Evolutionary conservation across 2,888 invertebrate species (phyloP), one percentile per base, ranked within the genome.

Genomic region (Synergus umbraculus): DNA sequence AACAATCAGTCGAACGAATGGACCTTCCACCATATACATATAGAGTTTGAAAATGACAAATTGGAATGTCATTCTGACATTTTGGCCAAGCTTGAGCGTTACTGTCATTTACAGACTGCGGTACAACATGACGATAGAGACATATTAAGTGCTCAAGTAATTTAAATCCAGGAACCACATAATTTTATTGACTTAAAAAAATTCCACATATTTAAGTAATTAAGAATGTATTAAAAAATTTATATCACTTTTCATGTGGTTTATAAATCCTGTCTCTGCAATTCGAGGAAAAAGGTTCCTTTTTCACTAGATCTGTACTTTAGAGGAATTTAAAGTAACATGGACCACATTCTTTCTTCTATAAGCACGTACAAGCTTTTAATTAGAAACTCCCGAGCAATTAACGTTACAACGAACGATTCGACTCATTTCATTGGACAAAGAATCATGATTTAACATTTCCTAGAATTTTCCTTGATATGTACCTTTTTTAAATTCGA

Each of bases 381-480:
- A 85, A 85, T 85, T 85, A 84, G 82, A 78, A 83, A 80, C 80
- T 82, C 77, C 79, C 79, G 82, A 81, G 82, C 82, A 83, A 83
- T 83, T 83, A 83, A 81, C 82, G 81, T 81, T 83, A 79, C 78
- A 78, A 60, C 73, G 77, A 83, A 83, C 79, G 81, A 83, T 76
- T 76, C 78, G 79, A 81, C 83, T 80, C 79, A 78, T 81, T 81
- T 78, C 80, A 37, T 77, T 78, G 67, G 69, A 78, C 81, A 78
- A 79, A 79, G 79, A 79, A 78, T 80, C 78, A 29, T 73, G 76
- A 60, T 58, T 79, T 79, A 81, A 83, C 79, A 79, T 64, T 44
- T 41, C 41, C 22, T 79, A 78, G 77, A 54, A 73, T 78, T 43
- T n/a, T 73, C 18, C 69, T 64, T 64, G 54, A 79, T 5, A 3